Conservation (phyloP, 2,797 vertebrate species). For the Diplodus puntazzo region DNA sequence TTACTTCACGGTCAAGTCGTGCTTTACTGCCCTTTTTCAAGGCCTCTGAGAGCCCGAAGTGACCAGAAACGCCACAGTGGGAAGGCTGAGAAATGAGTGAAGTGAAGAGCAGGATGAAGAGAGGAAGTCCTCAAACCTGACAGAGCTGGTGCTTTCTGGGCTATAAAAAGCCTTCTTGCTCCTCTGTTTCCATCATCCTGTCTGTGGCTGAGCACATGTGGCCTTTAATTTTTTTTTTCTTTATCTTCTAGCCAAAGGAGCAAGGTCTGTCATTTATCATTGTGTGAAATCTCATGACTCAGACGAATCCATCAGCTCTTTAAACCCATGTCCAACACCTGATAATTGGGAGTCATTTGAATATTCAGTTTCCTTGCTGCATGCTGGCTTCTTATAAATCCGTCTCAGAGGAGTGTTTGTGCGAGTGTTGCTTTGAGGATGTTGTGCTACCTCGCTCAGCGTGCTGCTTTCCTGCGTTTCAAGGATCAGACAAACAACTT, state of each 20-base stretch:
- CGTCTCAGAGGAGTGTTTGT: constrained; percentile 29
- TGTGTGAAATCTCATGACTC: constrained; percentile 19
- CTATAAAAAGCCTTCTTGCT: constrained; percentile 51
- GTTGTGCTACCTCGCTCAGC: constrained; percentile 63
- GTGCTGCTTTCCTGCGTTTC: constrained; percentile 71
- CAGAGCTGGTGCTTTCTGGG: constrained; percentile 11
- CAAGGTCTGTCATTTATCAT: constrained; percentile 11
- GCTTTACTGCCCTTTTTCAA: neutral
- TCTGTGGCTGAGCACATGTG: constrained; percentile 46
- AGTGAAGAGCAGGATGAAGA: constrained; percentile 28
- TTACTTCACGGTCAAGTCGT: neutral
- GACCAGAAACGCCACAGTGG: constrained; percentile 18
- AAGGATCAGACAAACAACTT: constrained; percentile 60
- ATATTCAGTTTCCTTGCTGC: neutral
- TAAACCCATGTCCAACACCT: constrained; percentile 1
- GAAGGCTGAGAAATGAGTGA: constrained; percentile 11
- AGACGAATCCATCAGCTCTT: neutral
- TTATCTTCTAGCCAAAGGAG: constrained; percentile 10
- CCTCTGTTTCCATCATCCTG: constrained; percentile 51
- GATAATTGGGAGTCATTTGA: neutral
- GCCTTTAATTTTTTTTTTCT: constrained; percentile 13
- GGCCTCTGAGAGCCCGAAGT: constrained; percentile 20
- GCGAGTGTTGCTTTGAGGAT: constrained; percentile 48
- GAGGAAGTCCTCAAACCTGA: constrained; percentile 40
- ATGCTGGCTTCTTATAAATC: constrained; percentile 2